A percentile compares a stretch with the other conserved stretches of the same genome.
Conservation (phyloP, 2,113 vertebrate species). For the Gracilinanus agilis region DNA sequence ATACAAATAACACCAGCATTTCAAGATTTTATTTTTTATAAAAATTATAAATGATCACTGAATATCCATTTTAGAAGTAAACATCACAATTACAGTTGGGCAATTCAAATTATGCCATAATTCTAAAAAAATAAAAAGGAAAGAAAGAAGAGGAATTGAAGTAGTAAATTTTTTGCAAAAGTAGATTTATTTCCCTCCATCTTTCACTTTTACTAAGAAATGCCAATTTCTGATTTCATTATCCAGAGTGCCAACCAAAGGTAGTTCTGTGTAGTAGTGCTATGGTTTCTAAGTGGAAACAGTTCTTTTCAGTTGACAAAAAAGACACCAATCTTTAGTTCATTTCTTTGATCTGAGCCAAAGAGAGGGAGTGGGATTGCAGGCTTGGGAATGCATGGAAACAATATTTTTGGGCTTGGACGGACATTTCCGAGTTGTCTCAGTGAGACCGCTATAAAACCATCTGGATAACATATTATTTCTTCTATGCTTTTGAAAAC, state of each 20-base stretch:
- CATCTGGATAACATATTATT: constrained; percentile 82
- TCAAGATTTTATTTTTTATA: constrained; percentile 6
- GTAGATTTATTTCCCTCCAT: not conserved
- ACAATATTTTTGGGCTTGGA: constrained; percentile 84
- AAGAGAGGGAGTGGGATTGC: constrained; percentile 78
- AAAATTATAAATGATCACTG: constrained; percentile 17
- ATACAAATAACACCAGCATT: not conserved
- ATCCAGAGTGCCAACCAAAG: constrained; percentile 34
- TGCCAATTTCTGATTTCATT: not conserved
- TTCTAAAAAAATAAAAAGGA: constrained; percentile 39
- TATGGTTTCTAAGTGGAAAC: constrained; percentile 56
- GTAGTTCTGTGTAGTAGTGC: not conserved
- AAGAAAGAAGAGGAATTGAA: not conserved
- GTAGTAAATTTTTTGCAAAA: constrained; percentile 26
- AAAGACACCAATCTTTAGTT: constrained; percentile 70
- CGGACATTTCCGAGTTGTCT: constrained; percentile 80
- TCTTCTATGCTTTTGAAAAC: constrained; percentile 77
- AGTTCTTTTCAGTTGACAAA: constrained; percentile 65
- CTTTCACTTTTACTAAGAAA: constrained; percentile 44
- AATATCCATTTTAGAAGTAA: constrained; percentile 17
- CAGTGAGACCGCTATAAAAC: constrained; percentile 82
- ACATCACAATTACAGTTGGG: not conserved
- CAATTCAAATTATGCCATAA: constrained; percentile 33
- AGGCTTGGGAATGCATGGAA: constrained; percentile 83
- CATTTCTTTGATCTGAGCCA: constrained; percentile 73